A percentile compares a stretch with the other conserved stretches of the same genome.
These are phyloP conservation scores for Pyrocephalus nanus DNA, from an alignment of 2,797 vertebrate genomes.

Conservation along the genomic window DNA sequence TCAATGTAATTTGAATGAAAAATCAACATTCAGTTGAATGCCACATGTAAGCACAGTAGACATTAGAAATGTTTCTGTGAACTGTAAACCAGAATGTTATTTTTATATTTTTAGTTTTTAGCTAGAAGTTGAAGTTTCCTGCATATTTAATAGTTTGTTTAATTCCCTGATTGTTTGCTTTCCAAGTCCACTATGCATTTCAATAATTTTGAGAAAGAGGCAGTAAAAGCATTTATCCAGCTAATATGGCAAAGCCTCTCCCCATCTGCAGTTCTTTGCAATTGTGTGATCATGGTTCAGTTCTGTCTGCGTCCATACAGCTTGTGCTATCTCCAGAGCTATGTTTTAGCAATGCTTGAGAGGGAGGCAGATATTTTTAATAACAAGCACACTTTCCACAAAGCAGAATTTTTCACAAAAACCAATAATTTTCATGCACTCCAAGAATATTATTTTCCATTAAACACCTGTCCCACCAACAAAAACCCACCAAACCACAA, in stretches of 20 bases:
- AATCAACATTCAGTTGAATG: background rate
- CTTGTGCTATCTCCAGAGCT: background rate
- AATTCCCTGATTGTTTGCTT: background rate
- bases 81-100: background rate
- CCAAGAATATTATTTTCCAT: background rate
- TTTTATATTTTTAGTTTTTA: background rate
- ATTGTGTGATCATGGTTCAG: accelerated
- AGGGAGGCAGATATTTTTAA: background rate
- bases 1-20: background rate
- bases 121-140: background rate
- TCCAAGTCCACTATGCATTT: background rate
- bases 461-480: background rate
- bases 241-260: background rate
- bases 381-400: background rate
- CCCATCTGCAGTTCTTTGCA: background rate
- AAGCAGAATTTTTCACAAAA: background rate
- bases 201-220: background rate
- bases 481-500: background rate
- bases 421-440: background rate
- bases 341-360: background rate
- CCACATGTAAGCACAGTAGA: background rate
- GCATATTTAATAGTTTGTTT: background rate
- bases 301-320: background rate
- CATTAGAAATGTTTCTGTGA: background rate
- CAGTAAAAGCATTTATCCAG: background rate